Conservation (phyloP, 2,797 vertebrate species). For the Lagodon rhomboides region DNA sequence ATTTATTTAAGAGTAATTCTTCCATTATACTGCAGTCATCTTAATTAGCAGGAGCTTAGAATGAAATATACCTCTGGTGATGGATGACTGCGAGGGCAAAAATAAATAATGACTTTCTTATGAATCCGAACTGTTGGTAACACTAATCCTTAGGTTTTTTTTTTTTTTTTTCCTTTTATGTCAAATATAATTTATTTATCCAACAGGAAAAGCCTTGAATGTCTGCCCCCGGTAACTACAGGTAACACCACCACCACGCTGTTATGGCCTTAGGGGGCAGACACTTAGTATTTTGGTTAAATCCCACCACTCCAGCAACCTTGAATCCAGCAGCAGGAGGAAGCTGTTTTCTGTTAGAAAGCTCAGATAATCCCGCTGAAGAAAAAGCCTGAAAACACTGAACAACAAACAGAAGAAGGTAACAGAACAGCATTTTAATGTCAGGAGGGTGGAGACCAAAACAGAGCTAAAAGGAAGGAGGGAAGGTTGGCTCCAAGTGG, state of each 20-base stretch:
- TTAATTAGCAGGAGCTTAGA: constrained; percentile 12
- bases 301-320: neutral
- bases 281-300: neutral
- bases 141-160: neutral
- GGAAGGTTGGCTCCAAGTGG: neutral
- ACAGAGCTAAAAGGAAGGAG: neutral
- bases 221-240: neutral
- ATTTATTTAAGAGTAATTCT: constrained; percentile 22
- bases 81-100: neutral
- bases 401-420: neutral
- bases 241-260: neutral
- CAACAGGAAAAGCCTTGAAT: neutral
- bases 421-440: neutral
- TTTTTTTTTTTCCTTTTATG: neutral
- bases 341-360: neutral
- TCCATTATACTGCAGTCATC: constrained; percentile 10
- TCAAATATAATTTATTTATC: neutral
- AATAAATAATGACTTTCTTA: neutral
- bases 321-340: too few species aligned
- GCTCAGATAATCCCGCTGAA: neutral
- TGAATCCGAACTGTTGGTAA: neutral
- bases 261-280: neutral
- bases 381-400: too few species aligned
- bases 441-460: neutral
- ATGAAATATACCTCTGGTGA: constrained; percentile 4